Evolutionary conservation across 1,140 invertebrate species (phyloP), one percentile per base, ranked within the genome.

Genomic region (Lysiphlebus fabarum): DNA sequence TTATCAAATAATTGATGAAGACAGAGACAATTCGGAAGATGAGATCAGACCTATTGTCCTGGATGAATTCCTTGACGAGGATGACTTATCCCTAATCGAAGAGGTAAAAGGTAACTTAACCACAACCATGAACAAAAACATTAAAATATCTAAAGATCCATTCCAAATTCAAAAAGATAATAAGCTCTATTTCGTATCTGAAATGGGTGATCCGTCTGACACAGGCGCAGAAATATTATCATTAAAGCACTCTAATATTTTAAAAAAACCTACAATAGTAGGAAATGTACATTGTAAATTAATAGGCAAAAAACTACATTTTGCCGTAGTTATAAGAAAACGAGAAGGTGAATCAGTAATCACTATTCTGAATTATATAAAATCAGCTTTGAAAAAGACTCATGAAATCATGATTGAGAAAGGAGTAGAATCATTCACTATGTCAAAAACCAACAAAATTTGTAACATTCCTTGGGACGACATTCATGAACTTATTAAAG

Each of bases 191-290:
- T 55, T 55, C 26, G 9, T 55, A 2, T 34, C 53, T 8, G 10
- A 34, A 42, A n/a, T 40, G 8, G 42, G 42, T 43, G 10, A 55
- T 14, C 53, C 53, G 4, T 43, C 33, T 11, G 53, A 55, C 17
- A 12, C 38, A 17, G 53, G 53, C 4, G 37, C 12, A 11, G 26
- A 17, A 33, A 33, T 14, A 43, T n/a, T 44, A 44, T 12, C 42
- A 11, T 10, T n/a, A 44, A n/a, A n/a, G 11, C 5, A 12, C 5
- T 5, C 11, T 5, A n/a, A n/a, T n/a, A 11, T 44, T 5, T 10
- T n/a, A 44, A 6, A 14, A 6, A n/a, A 10, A 6, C 10, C 14
- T 6, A 10, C 11, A 44, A 11, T 5, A 4, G 4, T n/a, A 44
- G 14, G 14, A 11, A 6, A n/a, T 11, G n/a, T n/a, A n/a, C n/a